These are phyloP conservation scores for Nymphicus hollandicus DNA, from an alignment of 2,113 vertebrate genomes.

Conservation along the genomic window DNA sequence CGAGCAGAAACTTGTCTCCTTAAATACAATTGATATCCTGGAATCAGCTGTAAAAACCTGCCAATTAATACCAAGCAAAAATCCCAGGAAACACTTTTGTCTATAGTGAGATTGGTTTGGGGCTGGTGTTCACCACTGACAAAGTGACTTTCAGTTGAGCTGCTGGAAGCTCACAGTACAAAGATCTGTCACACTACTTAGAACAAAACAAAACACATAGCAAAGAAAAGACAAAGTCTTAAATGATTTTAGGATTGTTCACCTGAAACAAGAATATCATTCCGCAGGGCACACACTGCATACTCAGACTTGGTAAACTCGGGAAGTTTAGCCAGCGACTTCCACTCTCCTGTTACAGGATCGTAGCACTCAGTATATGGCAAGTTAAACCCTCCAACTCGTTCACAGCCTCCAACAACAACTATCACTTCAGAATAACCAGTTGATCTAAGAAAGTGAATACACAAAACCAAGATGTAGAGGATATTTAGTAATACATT, in stretches of 20 bases:
- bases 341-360: slow-evolving; percentile 96
- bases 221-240: background rate
- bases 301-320: slow-evolving; percentile 99
- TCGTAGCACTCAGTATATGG: slow-evolving; percentile 98
- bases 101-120: background rate
- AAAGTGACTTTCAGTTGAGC: background rate
- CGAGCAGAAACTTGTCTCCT: accelerated
- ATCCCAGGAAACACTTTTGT: background rate
- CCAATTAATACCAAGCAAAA: background rate
- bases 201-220: background rate
- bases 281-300: slow-evolving; percentile 93
- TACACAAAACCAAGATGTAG: background rate
- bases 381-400: slow-evolving; percentile 95
- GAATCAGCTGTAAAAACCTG: background rate
- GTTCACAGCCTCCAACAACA: slow-evolving; percentile 96
- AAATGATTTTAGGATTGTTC: slow-evolving; percentile 1
- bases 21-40: background rate
- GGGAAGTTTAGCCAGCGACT: slow-evolving; percentile 93
- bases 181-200: background rate
- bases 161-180: background rate
- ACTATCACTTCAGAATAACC: slow-evolving; percentile 97
- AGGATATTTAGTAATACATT: background rate
- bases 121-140: background rate
- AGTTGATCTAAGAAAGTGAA: slow-evolving; percentile 83
- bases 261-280: slow-evolving; percentile 98